Evolutionary conservation across 2,113 vertebrate species (phyloP).

Genomic region (Strigops habroptila): DNA sequence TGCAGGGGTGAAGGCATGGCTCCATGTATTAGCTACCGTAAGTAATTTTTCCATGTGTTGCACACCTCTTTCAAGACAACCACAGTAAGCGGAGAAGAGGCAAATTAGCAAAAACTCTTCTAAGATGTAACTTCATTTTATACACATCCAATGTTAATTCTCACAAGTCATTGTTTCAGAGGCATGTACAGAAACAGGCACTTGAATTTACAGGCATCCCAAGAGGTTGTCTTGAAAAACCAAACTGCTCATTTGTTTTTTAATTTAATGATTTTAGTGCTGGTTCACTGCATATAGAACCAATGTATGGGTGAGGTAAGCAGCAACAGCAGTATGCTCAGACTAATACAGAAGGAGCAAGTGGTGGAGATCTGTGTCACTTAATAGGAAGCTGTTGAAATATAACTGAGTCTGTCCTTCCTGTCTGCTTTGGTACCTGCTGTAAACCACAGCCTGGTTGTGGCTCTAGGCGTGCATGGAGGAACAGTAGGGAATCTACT

Average conservation of each 20-base stretch:
- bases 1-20: neutral
- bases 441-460: neutral
- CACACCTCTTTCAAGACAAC: neutral
- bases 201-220: neutral
- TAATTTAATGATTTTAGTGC: neutral
- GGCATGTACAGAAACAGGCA: neutral
- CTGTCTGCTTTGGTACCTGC: neutral
- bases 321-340: neutral
- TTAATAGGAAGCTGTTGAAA: neutral
- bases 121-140: neutral
- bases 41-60: rapidly evolving
- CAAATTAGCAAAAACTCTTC: neutral
- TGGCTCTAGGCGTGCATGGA: neutral
- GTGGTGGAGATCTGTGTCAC: neutral
- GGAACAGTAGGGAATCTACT: rapidly evolving
- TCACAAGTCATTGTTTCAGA: neutral
- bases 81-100: neutral
- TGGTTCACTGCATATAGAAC: neutral
- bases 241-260: neutral
- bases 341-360: neutral
- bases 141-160: rapidly evolving
- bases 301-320: neutral
- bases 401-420: no score
- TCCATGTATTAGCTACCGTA: rapidly evolving
- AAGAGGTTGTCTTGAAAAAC: neutral